phyloP scores from a whole-genome alignment of 1,140 invertebrate genomes.

The Lepidurus couesii region DNA sequence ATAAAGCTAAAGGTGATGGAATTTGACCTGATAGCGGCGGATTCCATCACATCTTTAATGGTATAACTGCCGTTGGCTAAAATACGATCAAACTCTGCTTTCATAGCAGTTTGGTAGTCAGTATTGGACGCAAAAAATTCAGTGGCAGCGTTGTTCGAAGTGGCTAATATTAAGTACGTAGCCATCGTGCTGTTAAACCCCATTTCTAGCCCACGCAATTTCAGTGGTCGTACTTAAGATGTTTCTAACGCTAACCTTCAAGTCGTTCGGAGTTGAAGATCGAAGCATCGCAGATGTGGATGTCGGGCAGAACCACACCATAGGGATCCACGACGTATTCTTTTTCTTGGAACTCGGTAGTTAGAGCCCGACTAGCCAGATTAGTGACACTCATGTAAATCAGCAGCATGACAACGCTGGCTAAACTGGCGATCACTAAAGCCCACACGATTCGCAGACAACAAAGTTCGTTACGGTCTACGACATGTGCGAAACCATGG shows the following conservation, averaged over 20 bases:
- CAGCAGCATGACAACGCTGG: neutral
- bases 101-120: neutral
- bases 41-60: neutral
- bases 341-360: neutral
- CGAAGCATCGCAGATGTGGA: neutral
- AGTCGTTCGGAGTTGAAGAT: neutral
- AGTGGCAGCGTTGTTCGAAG: neutral
- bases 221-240: neutral
- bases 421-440: neutral
- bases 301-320: neutral
- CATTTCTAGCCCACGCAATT: neutral
- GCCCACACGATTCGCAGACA: neutral
- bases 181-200: conserved; percentile 8
- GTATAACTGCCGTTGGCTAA: neutral
- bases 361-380: neutral
- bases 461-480: neutral
- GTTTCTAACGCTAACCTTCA: neutral
- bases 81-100: neutral
- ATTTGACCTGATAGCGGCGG: neutral
- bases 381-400: neutral
- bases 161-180: neutral
- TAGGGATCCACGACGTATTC: neutral
- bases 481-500: neutral
- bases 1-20: neutral
- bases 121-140: neutral